Evolutionary conservation across 2,113 vertebrate genomes (phyloP).

Genomic region (Trematomus loennbergii): DNA sequence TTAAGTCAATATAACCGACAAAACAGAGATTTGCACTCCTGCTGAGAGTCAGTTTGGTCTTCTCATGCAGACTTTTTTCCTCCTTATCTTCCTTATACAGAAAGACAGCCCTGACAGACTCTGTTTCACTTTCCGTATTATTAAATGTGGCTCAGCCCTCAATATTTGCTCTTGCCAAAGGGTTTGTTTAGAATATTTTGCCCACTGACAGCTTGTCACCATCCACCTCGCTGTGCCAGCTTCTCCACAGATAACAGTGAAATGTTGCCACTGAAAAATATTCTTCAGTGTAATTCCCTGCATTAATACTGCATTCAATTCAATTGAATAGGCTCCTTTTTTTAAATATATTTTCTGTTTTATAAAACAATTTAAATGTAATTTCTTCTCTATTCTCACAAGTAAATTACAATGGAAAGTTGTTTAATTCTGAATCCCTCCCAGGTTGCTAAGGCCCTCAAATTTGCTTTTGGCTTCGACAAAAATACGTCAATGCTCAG

Average conservation of each 20-base stretch:
- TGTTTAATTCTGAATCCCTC: not conserved
- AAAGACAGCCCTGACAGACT: slow-evolving; percentile 31
- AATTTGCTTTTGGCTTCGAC: not conserved
- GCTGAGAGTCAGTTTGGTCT: slow-evolving; percentile 36
- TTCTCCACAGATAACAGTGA: slow-evolving; percentile 17
- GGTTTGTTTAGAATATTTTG: slow-evolving; percentile 4
- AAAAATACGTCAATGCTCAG: not conserved
- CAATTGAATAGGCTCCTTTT: not conserved
- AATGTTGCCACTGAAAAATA: not conserved
- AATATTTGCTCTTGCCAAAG: slow-evolving; percentile 38
- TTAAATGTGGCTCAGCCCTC: slow-evolving; percentile 31
- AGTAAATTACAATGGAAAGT: too few species aligned
- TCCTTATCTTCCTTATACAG: slow-evolving; percentile 40
- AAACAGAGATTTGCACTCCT: slow-evolving; percentile 16
- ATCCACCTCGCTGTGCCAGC: slow-evolving; percentile 4
- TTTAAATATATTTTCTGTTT: not conserved
- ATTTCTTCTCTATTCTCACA: too few species aligned
- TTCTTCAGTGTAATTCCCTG: not conserved
- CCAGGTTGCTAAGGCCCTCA: not conserved
- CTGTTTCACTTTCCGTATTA: slow-evolving; percentile 21
- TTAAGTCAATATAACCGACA: slow-evolving; percentile 18
- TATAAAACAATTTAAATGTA: not conserved
- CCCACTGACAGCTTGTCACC: slow-evolving; percentile 35
- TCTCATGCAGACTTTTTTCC: slow-evolving; percentile 16
- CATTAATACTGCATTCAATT: not conserved